Evolutionary conservation across 2,797 vertebrate genomes (phyloP), one percentile per base, ranked within the genome.

Genomic region (Darevskia nairensis): DNA sequence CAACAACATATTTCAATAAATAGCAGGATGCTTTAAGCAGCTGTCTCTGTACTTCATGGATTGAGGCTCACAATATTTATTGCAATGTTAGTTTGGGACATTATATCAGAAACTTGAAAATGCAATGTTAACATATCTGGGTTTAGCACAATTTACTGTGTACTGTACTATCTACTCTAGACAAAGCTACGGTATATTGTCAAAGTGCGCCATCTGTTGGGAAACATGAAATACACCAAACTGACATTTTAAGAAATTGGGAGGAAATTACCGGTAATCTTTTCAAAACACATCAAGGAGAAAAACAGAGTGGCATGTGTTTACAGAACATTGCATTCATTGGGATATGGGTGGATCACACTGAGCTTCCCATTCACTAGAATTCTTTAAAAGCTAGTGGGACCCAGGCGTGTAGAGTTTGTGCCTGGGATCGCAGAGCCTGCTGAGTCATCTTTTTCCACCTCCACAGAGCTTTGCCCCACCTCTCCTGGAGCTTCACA

Each of bases 201-300:
- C 21, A 81, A 80, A 69, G 75, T 69, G 64, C 69, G 32, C 41
- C 82, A 75, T 5, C 76, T 64, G 19, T 0, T 0, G 41, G 46
- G 9, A 68, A 81, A 55, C 32, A 85, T 75, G 69, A 79, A 82
- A 3, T 64, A 82, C 61, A 25, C 29, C 32, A 72, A 78, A 68
- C 6, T 50, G 39, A 69, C 11, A 86, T 25, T 44, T 9, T 44
- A 78, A 86, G 41, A 27, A 44, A 61, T 13, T 3, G 77, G 50
- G 8, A n/a, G 9, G 27, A 27, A 64, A 6, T 27, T 27, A 35
- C 35, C 2, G 35, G 35, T 35, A 11, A 35, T 27, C 23, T 15
- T 74, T 87, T 74, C n/a, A 82, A 87, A 82, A 21, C 27, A 87
- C 69, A 76, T 76, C 32, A 27, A 32, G 39, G 29, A 29, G 29